Base-by-base conservation (phyloP, 2,888 invertebrate species). In the Microplitis manilae region DNA sequence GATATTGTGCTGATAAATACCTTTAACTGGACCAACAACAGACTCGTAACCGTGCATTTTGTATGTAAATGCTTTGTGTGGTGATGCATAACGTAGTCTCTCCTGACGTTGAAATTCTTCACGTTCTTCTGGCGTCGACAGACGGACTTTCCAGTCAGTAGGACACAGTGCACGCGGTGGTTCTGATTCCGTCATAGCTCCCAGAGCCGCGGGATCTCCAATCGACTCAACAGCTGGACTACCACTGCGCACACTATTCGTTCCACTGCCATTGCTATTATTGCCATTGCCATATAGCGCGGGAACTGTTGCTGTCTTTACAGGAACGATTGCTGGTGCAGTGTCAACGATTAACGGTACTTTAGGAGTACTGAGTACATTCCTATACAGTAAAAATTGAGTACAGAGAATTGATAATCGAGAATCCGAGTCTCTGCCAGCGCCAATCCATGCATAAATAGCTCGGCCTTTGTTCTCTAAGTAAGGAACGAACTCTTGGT, bases 401-500 rank as follows among this genome's bases (percentile, higher is more conserved):
- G 94, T 93, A 86, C 95, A 97, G 74, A 97, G 90, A 4, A 94
- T 92, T 5, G 93, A 91, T 13, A 98, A 90, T 62, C 95, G 93
- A 4, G 94, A 92, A 89, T 97, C 97, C 2, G 96, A 95, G 88
- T 98, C 98, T 5, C 98, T 92, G 0, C 97, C 97, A 6, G 96
- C 96, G 1, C 98, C 98, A 79, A 98, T 98, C 98, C 98, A 98
- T 86, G 96, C 95, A 90, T 96, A 96, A 85, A 93, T 92, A 87
- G 93, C 87, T 9, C 81, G 84, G 38, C 89, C 89, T 69, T 90
- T 90, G 69, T 90, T 90, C 77, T 90, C 89, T 9, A 89, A 80
- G 73, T 89, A 90, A 1, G 89, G 89, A n/a, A 90, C 90, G 4
- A 90, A 83, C 50, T 90, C 90, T 15, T 85, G 85, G 41, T 89